A percentile compares a stretch with the other conserved stretches of the same genome.
These are phyloP conservation scores for Anoplius nigerrimus DNA, from an alignment of 2,888 invertebrate genomes.

Conservation along the genomic window DNA sequence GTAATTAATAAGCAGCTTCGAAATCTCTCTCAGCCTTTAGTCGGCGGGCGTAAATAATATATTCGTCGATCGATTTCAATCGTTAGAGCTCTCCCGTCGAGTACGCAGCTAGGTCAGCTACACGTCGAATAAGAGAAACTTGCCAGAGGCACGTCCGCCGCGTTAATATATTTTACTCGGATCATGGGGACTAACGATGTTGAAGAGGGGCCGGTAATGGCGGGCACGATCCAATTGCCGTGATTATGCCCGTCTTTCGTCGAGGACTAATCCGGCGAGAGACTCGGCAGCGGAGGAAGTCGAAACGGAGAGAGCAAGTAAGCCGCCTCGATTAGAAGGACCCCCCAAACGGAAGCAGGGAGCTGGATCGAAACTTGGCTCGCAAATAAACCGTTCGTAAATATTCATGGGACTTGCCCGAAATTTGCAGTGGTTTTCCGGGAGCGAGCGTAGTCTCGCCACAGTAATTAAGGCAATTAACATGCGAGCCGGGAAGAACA, in stretches of 20 bases:
- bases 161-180: neutral
- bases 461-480: slow-evolving; percentile 60
- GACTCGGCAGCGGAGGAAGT: neutral
- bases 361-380: slow-evolving; percentile 51
- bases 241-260: neutral
- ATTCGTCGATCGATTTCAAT: too few species aligned
- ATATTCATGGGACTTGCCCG: slow-evolving; percentile 59
- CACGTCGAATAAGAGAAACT: too few species aligned
- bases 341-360: neutral
- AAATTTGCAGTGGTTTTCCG: slow-evolving; percentile 36
- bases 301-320: neutral
- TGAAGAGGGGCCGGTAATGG: neutral
- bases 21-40: too few species aligned
- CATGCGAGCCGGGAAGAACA: slow-evolving; percentile 40
- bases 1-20: too few species aligned
- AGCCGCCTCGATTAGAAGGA: neutral
- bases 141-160: too few species aligned
- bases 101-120: too few species aligned
- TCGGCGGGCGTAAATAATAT: too few species aligned
- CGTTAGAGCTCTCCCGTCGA: too few species aligned
- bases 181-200: neutral
- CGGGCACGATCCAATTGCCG: neutral
- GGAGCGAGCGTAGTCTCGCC: slow-evolving; percentile 19
- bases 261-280: neutral
- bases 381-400: slow-evolving; percentile 60